Conservation (phyloP, 2,888 invertebrate species). For the Drosophila robusta region DNA sequence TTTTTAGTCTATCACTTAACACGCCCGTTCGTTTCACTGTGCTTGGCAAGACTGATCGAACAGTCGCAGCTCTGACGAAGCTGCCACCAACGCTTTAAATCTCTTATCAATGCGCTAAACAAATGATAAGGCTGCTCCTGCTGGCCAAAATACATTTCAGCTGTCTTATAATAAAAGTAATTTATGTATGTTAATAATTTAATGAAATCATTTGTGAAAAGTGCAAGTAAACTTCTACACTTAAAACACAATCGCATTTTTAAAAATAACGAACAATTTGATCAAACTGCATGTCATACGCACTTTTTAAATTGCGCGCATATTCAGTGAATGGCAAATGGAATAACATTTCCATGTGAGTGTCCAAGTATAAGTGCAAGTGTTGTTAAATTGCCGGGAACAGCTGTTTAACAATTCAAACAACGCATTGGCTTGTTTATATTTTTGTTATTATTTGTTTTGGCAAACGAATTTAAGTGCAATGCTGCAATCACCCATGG, state of each 20-base stretch:
- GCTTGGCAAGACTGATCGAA: constrained; percentile 60
- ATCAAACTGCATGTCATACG: constrained; percentile 11
- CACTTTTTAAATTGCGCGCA: too few relatives aligned
- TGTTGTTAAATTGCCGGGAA: constrained; percentile 19
- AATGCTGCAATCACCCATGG: constrained; percentile 42
- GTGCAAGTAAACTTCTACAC: not conserved
- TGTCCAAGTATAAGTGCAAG: not conserved
- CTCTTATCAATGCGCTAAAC: constrained; percentile 38
- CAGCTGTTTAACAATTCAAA: constrained; percentile 38
- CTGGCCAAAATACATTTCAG: not conserved
- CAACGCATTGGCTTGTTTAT: constrained; percentile 18
- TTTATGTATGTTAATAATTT: not conserved
- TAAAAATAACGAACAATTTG: constrained; percentile 24
- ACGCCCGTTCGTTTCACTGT: constrained; percentile 46
- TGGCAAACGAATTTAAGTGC: constrained; percentile 1
- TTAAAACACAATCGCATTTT: constrained; percentile 7
- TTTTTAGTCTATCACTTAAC: constrained; percentile 46
- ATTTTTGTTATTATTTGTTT: constrained; percentile 14
- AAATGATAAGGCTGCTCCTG: constrained; percentile 55
- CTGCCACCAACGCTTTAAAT: constrained; percentile 35
- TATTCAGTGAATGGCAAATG: constrained; percentile 8
- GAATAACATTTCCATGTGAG: not conserved
- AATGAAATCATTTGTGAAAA: not conserved
- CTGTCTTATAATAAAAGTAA: constrained; percentile 6
- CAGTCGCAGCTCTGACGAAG: constrained; percentile 49